These are phyloP conservation scores for Andrena hattorfiana DNA, from an alignment of 2,888 invertebrate genomes.

Conservation along the genomic window DNA sequence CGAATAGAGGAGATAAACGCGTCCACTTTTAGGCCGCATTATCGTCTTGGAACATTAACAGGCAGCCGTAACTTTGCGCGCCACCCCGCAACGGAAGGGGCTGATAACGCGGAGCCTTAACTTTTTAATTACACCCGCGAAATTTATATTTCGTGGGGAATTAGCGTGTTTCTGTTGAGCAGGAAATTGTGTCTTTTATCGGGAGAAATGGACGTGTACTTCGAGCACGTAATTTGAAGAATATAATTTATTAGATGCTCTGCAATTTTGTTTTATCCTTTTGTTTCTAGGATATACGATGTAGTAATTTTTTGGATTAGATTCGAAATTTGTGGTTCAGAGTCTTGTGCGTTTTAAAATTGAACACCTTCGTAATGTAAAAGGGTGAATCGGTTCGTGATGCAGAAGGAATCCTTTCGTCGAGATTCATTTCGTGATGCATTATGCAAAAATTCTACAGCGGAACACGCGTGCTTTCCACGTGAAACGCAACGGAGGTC, in stretches of 20 bases:
- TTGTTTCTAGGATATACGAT: too few relatives aligned
- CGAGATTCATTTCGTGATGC: conserved; percentile 44
- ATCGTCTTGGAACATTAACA: conserved; percentile 10
- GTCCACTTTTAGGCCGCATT: conserved; percentile 27
- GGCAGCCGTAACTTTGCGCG: conserved; percentile 26
- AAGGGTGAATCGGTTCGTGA: too few relatives aligned
- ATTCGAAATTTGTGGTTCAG: too few relatives aligned
- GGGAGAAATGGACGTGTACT: background rate
- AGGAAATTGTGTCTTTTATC: too few relatives aligned
- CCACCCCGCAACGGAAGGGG: background rate
- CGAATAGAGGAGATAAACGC: conserved; percentile 41
- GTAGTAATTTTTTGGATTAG: too few relatives aligned
- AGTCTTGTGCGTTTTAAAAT: too few relatives aligned
- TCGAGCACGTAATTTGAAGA: background rate
- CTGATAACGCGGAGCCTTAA: conserved; percentile 18
- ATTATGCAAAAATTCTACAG: conserved; percentile 61
- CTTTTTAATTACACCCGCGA: conserved; percentile 13
- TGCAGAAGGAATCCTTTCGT: conserved; percentile 24
- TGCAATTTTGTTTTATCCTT: too few relatives aligned
- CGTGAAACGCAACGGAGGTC: conserved; percentile 33
- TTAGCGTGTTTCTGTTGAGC: background rate
- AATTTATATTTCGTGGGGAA: background rate
- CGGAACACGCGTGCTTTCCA: conserved; percentile 43
- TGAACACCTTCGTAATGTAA: too few relatives aligned
- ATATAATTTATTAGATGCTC: too few relatives aligned